phyloP scores from a whole-genome alignment of 1,140 invertebrate genomes.

The Hypsibius dujardini region DNA sequence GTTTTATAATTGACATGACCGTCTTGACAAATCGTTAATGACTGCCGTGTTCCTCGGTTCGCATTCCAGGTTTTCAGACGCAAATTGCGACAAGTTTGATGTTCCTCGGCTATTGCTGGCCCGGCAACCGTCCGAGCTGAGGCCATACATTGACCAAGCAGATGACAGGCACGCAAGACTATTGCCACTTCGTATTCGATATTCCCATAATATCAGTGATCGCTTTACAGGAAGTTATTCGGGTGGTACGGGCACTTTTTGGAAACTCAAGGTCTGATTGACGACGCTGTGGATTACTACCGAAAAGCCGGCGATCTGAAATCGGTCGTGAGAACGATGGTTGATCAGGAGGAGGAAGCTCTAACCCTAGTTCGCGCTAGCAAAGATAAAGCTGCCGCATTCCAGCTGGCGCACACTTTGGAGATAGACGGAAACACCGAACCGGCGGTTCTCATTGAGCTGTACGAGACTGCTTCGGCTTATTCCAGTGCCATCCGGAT shows the following conservation, averaged over 20 bases:
- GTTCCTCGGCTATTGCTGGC: not conserved
- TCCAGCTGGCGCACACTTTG: conserved; percentile 9
- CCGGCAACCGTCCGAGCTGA: not conserved
- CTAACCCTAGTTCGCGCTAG: not conserved
- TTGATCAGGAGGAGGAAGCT: not conserved
- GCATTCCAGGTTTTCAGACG: not conserved
- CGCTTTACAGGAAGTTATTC: not conserved
- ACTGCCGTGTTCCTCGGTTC: too few relatives aligned
- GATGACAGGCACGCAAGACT: not conserved
- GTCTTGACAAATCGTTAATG: too few relatives aligned
- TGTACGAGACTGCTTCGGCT: not conserved
- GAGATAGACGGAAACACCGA: not conserved
- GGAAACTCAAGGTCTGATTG: not conserved
- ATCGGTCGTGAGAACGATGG: not conserved
- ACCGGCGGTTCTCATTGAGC: not conserved
- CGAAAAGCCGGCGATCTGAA: not conserved
- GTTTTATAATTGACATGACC: not conserved
- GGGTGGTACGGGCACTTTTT: conserved; percentile 9
- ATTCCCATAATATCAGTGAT: not conserved
- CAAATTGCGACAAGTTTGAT: conserved; percentile 1
- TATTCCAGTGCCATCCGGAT: conserved; percentile 7
- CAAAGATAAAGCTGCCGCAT: not conserved
- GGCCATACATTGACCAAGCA: not conserved
- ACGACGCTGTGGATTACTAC: conserved; percentile 10
- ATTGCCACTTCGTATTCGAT: not conserved